A percentile compares a stretch with the other conserved stretches of the same genome.
phyloP scores from a whole-genome alignment of 1,140 invertebrate species.

The Aphidius ervi region DNA sequence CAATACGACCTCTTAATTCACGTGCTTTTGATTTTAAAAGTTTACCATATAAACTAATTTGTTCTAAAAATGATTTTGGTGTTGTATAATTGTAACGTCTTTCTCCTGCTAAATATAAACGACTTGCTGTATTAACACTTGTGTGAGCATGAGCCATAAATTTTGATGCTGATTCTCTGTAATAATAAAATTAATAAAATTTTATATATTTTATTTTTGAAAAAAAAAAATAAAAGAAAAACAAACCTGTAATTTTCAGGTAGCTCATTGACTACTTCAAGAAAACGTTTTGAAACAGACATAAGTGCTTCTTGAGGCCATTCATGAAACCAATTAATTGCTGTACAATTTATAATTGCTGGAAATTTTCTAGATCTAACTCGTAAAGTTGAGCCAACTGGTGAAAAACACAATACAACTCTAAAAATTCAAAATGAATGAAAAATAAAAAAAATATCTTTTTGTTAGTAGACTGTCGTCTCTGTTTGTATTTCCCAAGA shows the following conservation, averaged over 20 bases:
- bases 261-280: conserved; percentile 76
- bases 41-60: conserved; percentile 89
- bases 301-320: conserved; percentile 96
- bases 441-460: background rate
- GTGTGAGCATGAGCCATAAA: conserved; percentile 95
- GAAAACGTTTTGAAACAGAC: conserved; percentile 84
- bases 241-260: conserved; percentile 59
- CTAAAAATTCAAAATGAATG: conserved; percentile 39
- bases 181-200: conserved; percentile 16
- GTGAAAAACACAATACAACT: conserved; percentile 90
- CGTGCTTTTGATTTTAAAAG: conserved; percentile 76
- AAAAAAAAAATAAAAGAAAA: conserved; percentile 3
- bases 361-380: conserved; percentile 92
- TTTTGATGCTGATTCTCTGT: conserved; percentile 75
- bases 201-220: background rate
- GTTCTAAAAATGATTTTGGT: conserved; percentile 93
- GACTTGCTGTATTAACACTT: conserved; percentile 86
- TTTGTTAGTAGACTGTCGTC: background rate
- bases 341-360: conserved; percentile 90
- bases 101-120: conserved; percentile 82
- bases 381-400: conserved; percentile 85
- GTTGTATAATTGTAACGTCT: conserved; percentile 95
- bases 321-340: conserved; percentile 97
- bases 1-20: conserved; percentile 79
- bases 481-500: background rate